Evolutionary conservation across 1,140 invertebrate species (phyloP).

Genomic region (Temnothorax nylanderi): DNA sequence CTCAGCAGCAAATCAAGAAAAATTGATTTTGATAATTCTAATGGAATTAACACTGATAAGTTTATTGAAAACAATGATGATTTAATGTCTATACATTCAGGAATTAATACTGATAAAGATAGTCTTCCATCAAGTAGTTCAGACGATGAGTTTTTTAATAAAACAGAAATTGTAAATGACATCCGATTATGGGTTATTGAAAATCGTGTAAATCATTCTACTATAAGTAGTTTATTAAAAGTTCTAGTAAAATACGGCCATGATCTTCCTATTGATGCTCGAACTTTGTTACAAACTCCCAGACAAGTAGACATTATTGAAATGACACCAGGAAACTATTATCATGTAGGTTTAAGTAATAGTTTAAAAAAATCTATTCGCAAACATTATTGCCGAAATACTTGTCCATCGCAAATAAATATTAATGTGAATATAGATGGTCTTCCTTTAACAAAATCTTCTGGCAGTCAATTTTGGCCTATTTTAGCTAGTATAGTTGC

Average conservation of each 20-base stretch:
- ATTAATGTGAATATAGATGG: slow-evolving; percentile 53
- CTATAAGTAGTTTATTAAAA: slow-evolving; percentile 6
- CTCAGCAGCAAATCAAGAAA: background rate
- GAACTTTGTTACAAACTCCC: slow-evolving; percentile 16
- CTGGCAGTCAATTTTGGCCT: slow-evolving; percentile 63
- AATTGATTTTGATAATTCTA: too few relatives aligned
- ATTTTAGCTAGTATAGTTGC: slow-evolving; percentile 56
- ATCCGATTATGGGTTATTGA: slow-evolving; percentile 11
- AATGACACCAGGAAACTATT: slow-evolving; percentile 2
- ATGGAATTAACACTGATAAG: too few relatives aligned
- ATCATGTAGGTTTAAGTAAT: slow-evolving; percentile 20
- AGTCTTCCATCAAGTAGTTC: slow-evolving; percentile 7
- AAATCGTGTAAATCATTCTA: slow-evolving; percentile 18
- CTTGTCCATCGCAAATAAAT: slow-evolving; percentile 11
- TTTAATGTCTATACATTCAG: background rate
- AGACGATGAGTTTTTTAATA: background rate
- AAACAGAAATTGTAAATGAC: background rate
- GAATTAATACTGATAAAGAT: background rate
- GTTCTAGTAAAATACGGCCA: slow-evolving; percentile 23
- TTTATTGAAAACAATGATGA: background rate
- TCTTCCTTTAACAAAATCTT: slow-evolving; percentile 58
- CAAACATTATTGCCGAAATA: background rate
- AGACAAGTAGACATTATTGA: slow-evolving; percentile 14
- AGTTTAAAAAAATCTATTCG: slow-evolving; percentile 20
- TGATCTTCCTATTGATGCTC: slow-evolving; percentile 19